These are phyloP conservation scores for Pelochelys cantorii DNA, from an alignment of 2,797 vertebrate species.

Conservation along the genomic window DNA sequence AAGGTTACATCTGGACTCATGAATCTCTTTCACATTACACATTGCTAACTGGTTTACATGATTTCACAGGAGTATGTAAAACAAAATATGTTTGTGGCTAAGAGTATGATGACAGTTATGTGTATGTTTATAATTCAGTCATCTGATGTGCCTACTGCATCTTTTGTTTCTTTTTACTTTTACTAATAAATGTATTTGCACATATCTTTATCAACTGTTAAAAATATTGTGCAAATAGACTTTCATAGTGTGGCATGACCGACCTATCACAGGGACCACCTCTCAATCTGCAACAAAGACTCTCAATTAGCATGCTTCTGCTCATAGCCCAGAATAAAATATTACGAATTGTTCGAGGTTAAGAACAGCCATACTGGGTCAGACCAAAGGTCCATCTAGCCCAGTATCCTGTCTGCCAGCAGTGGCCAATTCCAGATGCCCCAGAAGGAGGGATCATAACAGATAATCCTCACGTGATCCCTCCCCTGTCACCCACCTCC, in stretches of 20 bases:
- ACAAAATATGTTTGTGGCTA: background rate
- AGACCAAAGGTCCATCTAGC: too few species aligned
- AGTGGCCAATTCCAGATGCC: too few species aligned
- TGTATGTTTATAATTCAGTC: background rate
- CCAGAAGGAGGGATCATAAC: too few species aligned
- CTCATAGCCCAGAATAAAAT: background rate
- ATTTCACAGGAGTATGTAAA: background rate
- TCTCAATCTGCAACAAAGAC: background rate
- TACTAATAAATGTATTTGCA: background rate
- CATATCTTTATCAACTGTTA: background rate
- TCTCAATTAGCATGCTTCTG: background rate
- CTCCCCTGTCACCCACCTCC: too few species aligned
- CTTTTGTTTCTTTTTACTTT: background rate
- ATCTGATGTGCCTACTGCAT: background rate
- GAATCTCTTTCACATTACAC: constrained; percentile 21
- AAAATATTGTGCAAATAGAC: background rate
- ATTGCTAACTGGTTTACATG: background rate
- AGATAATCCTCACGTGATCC: too few species aligned
- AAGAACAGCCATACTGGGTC: too few species aligned
- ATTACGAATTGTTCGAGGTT: background rate
- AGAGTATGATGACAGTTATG: background rate
- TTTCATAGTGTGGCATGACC: background rate
- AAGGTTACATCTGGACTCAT: constrained; percentile 8
- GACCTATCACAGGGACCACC: background rate
- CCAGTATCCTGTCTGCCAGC: too few species aligned